These are phyloP conservation scores for Nebria brevicollis DNA, from an alignment of 2,888 invertebrate genomes.

Conservation along the genomic window DNA sequence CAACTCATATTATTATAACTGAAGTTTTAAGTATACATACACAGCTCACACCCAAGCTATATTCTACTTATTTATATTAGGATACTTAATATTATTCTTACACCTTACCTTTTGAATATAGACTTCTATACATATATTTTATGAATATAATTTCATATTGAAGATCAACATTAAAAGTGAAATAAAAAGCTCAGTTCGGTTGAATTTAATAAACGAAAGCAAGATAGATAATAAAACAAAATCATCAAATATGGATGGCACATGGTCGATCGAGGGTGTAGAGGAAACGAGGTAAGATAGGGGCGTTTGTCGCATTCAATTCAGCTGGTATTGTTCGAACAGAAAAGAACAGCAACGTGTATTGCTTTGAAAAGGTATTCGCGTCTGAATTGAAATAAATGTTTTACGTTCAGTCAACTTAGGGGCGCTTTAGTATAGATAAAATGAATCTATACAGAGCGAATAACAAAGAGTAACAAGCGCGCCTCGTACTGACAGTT, in stretches of 20 bases:
- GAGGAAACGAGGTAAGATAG: background rate
- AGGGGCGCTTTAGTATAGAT: slow-evolving; percentile 4
- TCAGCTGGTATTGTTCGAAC: slow-evolving; percentile 12
- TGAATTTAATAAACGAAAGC: background rate
- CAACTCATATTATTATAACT: background rate
- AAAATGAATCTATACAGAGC: slow-evolving; percentile 11
- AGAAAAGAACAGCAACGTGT: slow-evolving; percentile 22
- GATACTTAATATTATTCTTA: too few relatives aligned
- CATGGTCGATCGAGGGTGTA: background rate
- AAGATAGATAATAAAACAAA: background rate
- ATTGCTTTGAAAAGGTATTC: background rate
- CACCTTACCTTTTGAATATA: too few relatives aligned
- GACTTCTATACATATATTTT: too few relatives aligned
- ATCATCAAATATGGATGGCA: background rate
- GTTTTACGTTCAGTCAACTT: slow-evolving; percentile 33
- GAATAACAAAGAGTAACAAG: background rate
- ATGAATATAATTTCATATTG: too few relatives aligned
- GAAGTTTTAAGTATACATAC: background rate
- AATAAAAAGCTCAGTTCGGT: background rate
- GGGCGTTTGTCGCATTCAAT: background rate
- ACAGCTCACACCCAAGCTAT: background rate
- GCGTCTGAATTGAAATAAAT: slow-evolving; percentile 37
- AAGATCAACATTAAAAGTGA: background rate
- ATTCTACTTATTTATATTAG: too few relatives aligned
- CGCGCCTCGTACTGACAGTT: slow-evolving; percentile 9